Evolutionary conservation across 2,888 invertebrate genomes (phyloP).

Genomic region (Spodoptera exigua): DNA sequence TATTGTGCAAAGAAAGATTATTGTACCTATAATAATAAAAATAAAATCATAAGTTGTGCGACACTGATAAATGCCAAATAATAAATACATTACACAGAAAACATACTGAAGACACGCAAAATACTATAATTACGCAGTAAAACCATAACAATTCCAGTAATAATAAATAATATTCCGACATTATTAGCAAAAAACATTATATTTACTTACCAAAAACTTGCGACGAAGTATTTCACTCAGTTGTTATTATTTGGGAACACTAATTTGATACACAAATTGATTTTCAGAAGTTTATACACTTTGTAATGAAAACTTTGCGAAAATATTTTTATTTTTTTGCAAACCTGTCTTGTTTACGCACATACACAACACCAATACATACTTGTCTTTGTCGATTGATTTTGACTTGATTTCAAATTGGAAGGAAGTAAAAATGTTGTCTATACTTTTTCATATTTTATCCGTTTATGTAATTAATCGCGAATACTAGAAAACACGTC

Average conservation of each 20-base stretch:
- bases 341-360: slow-evolving; percentile 63
- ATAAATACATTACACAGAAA: too few relatives aligned
- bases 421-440: slow-evolving; percentile 44
- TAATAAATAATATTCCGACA: neutral
- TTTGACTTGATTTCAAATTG: slow-evolving; percentile 62
- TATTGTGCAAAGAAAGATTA: too few relatives aligned
- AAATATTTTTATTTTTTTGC: slow-evolving; percentile 23
- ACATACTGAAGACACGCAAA: too few relatives aligned
- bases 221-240: slow-evolving; percentile 1
- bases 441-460: slow-evolving; percentile 32
- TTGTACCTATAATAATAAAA: too few relatives aligned
- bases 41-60: too few relatives aligned
- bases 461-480: too few relatives aligned
- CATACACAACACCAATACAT: slow-evolving; percentile 39
- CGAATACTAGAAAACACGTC: neutral
- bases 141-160: slow-evolving; percentile 7
- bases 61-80: too few relatives aligned
- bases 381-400: slow-evolving; percentile 61
- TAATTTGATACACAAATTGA: slow-evolving; percentile 20
- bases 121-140: neutral
- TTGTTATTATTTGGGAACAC: slow-evolving; percentile 16
- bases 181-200: too few relatives aligned
- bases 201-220: too few relatives aligned
- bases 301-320: slow-evolving; percentile 15
- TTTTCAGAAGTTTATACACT: slow-evolving; percentile 5